phyloP scores from a whole-genome alignment of 2,113 vertebrate species.

The Pogona vitticeps region DNA sequence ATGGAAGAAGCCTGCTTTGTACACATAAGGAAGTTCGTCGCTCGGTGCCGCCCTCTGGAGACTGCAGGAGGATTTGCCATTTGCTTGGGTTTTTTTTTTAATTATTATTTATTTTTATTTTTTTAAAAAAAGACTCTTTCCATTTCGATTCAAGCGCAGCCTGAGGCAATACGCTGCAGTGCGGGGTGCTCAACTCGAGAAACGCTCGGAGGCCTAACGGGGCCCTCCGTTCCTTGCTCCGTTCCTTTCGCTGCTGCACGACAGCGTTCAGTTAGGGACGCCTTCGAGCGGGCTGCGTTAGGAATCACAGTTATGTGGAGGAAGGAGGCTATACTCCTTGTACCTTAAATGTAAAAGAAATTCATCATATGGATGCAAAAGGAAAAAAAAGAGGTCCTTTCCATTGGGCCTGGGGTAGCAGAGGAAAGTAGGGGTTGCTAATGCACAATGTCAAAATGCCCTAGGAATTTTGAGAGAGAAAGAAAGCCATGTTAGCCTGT shows the following conservation, averaged over 20 bases:
- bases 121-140: no score
- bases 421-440: neutral
- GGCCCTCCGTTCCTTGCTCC: no score
- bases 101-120: no score
- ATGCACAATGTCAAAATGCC: neutral
- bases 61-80: neutral
- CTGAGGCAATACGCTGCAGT: neutral
- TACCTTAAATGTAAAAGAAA: neutral
- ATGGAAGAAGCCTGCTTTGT: neutral
- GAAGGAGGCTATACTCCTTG: no score
- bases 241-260: neutral
- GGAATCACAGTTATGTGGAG: neutral
- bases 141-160: neutral
- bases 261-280: neutral
- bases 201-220: slow-evolving; percentile 15
- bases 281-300: neutral
- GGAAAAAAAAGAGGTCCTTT: no score
- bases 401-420: neutral
- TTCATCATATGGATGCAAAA: neutral
- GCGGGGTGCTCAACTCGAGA: slow-evolving; percentile 3
- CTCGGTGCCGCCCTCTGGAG: slow-evolving; percentile 61
- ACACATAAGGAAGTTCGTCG: slow-evolving; percentile 10
- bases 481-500: neutral
- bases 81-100: no score
- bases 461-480: neutral